A percentile compares a stretch with the other conserved stretches of the same genome.
Conservation (phyloP, 1,140 invertebrate genomes). For the Gerris buenoi region DNA sequence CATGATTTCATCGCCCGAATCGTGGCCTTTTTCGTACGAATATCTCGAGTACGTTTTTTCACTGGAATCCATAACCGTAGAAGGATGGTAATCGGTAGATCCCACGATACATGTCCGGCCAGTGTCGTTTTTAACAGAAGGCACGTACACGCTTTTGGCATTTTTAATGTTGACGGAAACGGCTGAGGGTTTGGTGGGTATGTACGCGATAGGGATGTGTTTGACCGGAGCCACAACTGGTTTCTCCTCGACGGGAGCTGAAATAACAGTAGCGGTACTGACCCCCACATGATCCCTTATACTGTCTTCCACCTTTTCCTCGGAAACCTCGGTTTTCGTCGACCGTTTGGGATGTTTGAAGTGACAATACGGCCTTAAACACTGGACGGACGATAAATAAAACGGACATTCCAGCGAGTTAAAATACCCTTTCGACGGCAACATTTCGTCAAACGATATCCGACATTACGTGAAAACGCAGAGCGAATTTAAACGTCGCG, state of each 20-base stretch:
- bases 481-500: too few relatives aligned
- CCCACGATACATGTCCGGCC: background rate
- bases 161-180: background rate
- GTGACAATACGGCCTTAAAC: background rate
- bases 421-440: background rate
- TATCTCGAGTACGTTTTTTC: background rate
- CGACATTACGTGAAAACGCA: too few relatives aligned
- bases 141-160: background rate
- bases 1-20: background rate
- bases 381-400: background rate
- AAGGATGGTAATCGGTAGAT: background rate
- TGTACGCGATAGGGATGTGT: background rate
- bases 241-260: background rate
- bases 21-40: background rate
- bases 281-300: background rate
- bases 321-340: background rate
- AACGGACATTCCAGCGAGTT: background rate
- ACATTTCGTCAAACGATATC: background rate
- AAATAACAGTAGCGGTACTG: background rate
- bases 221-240: background rate
- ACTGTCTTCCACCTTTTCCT: background rate
- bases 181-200: background rate
- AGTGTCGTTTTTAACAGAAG: background rate
- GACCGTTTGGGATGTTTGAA: background rate
- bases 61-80: background rate